These are phyloP conservation scores for Oscheius sp. DNA, from an alignment of 1,140 invertebrate genomes.

Conservation along the genomic window DNA sequence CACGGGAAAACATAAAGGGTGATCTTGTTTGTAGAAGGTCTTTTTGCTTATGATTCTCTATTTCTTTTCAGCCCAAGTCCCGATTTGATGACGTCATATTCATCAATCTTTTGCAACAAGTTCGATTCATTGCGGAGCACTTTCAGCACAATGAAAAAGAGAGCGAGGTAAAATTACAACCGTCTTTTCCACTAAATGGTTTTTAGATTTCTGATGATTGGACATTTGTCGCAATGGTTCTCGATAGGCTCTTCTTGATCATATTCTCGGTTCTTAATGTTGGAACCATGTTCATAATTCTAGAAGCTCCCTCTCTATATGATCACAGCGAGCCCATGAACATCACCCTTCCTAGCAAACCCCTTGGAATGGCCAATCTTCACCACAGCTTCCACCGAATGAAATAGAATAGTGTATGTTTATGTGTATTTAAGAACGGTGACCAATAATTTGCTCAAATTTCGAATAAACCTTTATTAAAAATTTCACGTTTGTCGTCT, in stretches of 20 bases:
- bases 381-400: conserved; percentile 30
- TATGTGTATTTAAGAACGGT: too few species aligned
- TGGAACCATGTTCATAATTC: conserved; percentile 56
- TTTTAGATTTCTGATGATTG: conserved; percentile 76
- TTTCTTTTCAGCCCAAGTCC: conserved; percentile 36
- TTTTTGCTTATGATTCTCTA: too few species aligned
- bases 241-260: conserved; percentile 86
- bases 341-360: conserved; percentile 56
- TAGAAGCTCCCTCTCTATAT: conserved; percentile 58
- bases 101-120: conserved; percentile 54
- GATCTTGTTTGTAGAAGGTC: too few species aligned
- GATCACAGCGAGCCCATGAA: conserved; percentile 54
- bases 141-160: conserved; percentile 50
- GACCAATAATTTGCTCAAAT: too few species aligned
- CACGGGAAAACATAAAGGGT: too few species aligned
- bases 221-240: conserved; percentile 99
- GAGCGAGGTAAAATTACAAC: conserved; percentile 44
- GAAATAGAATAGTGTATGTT: too few species aligned
- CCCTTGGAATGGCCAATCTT: conserved; percentile 50
- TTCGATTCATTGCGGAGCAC: conserved; percentile 55
- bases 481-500: too few species aligned
- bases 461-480: too few species aligned
- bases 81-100: conserved; percentile 57
- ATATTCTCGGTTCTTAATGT: conserved; percentile 59
- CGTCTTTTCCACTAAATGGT: neutral